Evolutionary conservation across 2,888 invertebrate genomes (phyloP).

Genomic region (Nomada ferruginata): DNA sequence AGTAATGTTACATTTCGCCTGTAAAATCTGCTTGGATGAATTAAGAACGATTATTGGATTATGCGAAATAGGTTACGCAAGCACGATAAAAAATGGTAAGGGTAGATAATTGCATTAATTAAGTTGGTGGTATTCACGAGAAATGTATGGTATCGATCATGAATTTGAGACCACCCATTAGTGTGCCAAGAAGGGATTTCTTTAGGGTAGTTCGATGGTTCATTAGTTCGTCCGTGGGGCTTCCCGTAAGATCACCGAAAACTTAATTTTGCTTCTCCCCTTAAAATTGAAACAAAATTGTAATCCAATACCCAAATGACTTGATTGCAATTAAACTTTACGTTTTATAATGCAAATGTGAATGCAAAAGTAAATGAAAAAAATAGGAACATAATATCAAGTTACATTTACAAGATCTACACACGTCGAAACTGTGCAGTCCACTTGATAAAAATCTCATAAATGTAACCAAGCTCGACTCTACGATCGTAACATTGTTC

Average conservation of each 20-base stretch:
- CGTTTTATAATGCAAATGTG: too few relatives aligned
- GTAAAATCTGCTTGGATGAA: too few relatives aligned
- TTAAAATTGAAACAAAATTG: neutral
- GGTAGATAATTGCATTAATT: conserved; percentile 17
- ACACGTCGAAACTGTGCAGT: too few relatives aligned
- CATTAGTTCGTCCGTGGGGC: neutral
- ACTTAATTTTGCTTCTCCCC: neutral
- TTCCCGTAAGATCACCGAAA: conserved; percentile 11
- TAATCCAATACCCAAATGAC: too few relatives aligned
- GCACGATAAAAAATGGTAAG: neutral
- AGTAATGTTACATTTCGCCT: neutral
- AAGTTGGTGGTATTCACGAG: neutral
- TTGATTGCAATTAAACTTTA: too few relatives aligned
- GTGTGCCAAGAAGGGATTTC: conserved; percentile 18
- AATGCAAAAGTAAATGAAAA: neutral
- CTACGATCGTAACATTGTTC: neutral
- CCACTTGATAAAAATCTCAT: too few relatives aligned
- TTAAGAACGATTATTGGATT: conserved; percentile 2
- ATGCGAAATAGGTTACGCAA: too few relatives aligned
- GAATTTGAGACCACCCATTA: conserved; percentile 5
- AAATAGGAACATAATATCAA: neutral
- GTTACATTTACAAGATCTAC: too few relatives aligned
- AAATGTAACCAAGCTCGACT: neutral
- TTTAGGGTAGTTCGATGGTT: conserved; percentile 10
- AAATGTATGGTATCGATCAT: conserved; percentile 21